Evolutionary conservation across 2,888 invertebrate species (phyloP), one percentile per base, ranked within the genome.

Genomic region (Anagyrus pseudococci): DNA sequence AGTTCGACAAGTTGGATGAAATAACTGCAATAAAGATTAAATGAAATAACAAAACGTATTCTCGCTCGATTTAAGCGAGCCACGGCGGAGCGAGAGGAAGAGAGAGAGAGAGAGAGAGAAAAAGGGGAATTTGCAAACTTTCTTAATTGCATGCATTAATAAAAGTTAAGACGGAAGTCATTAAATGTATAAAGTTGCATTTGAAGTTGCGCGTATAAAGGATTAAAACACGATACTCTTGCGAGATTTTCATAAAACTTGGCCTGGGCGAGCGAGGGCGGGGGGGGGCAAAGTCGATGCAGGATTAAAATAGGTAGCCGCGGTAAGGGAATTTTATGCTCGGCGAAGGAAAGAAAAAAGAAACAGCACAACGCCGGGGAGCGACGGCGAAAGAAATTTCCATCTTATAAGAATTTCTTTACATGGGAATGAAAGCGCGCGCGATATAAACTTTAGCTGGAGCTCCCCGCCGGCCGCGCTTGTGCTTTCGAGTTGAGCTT

Each of bases 261-360:
- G 26, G 46, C 10, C n/a, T n/a, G n/a, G n/a, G n/a, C n/a, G n/a
- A n/a, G n/a, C n/a, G n/a, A 19, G n/a, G 48, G 29, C 13, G 19
- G 48, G 4, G 48, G n/a, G 4, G n/a, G 33, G 33, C 53, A 60
- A 49, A 60, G 60, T 57, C 64, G 44, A 64, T 64, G 57, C 53
- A 37, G 60, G 57, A 59, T 64, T 64, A 64, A 64, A 64, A 64
- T 59, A 46, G 55, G n/a, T n/a, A 63, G 20, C 29, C 52, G 37
- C 20, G 64, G 23, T 56, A 52, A 56, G 56, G 59, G 56, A 59
- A 59, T 64, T 56, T 59, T 23, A 50, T 59, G 54, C 58, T 58
- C 46, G 37, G 19, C 29, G 54, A n/a, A n/a, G n/a, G n/a, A n/a
- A n/a, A n/a, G n/a, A n/a, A n/a, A n/a, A n/a, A n/a, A n/a, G n/a